These are phyloP conservation scores for Halcyon chelicuti DNA, from an alignment of 2,797 vertebrate species.

Conservation along the genomic window DNA sequence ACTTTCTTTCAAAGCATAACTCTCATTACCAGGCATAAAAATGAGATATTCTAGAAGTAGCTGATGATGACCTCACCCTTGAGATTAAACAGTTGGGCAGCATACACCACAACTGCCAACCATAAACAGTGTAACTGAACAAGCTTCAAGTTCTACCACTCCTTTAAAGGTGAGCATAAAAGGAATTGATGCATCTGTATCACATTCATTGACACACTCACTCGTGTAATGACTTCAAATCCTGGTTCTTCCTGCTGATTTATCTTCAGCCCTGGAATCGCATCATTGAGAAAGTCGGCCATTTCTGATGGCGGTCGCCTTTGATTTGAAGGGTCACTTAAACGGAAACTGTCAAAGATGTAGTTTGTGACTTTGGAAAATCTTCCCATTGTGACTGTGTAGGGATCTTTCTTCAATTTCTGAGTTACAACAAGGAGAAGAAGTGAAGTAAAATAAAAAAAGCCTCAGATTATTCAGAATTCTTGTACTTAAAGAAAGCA, in stretches of 20 bases:
- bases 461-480: not conserved
- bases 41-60: not conserved
- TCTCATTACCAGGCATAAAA: not conserved
- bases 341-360: slow-evolving; percentile 89
- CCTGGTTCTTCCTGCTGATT: slow-evolving; percentile 96
- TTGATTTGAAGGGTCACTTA: slow-evolving; percentile 82
- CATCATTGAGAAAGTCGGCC: slow-evolving; percentile 89
- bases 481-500: not conserved
- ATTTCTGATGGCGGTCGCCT: slow-evolving; percentile 91
- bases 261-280: slow-evolving; percentile 93
- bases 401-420: slow-evolving; percentile 92
- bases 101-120: accelerated
- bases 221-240: slow-evolving; percentile 95
- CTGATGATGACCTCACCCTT: not conserved
- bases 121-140: not conserved
- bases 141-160: not conserved
- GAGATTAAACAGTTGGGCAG: not conserved
- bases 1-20: not conserved
- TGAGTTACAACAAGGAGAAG: slow-evolving; percentile 69
- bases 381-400: slow-evolving; percentile 88
- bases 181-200: not conserved
- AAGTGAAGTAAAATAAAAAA: slow-evolving; percentile 42
- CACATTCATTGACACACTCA: slow-evolving; percentile 77
- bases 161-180: not conserved
- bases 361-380: slow-evolving; percentile 97